Evolutionary conservation across 2,797 vertebrate species (phyloP).

Genomic region (Eulemur mongoz): DNA sequence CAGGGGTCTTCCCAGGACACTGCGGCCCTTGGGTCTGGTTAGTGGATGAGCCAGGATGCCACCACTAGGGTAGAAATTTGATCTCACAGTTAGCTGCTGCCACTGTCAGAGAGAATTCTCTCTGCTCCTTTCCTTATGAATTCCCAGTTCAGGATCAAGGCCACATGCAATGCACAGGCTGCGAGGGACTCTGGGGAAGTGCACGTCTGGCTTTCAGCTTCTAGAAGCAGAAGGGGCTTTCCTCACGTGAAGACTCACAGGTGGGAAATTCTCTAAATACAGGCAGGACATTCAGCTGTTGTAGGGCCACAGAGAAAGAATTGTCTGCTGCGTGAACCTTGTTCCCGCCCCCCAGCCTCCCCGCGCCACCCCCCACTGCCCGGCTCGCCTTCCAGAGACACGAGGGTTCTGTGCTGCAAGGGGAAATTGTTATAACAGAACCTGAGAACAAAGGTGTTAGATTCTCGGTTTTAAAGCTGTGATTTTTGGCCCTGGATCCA

Average conservation of each 20-base stretch:
- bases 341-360: too few species aligned
- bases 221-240: background rate
- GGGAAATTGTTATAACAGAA: background rate
- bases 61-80: background rate
- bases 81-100: background rate
- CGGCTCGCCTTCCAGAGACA: background rate
- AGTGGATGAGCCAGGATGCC: background rate
- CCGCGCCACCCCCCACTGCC: fast-evolving
- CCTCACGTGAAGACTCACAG: background rate
- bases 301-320: background rate
- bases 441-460: background rate
- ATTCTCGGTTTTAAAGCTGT: background rate
- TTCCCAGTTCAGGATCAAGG: background rate
- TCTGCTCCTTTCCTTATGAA: background rate
- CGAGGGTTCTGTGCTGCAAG: fast-evolving
- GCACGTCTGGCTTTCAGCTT: background rate
- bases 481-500: background rate
- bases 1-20: background rate
- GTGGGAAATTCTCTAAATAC: background rate
- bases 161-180: background rate
- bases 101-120: background rate
- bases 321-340: background rate
- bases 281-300: background rate
- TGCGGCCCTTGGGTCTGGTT: background rate
- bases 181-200: too few species aligned